These are phyloP conservation scores for Etheostoma cragini DNA, from an alignment of 2,113 vertebrate genomes.

Conservation along the genomic window DNA sequence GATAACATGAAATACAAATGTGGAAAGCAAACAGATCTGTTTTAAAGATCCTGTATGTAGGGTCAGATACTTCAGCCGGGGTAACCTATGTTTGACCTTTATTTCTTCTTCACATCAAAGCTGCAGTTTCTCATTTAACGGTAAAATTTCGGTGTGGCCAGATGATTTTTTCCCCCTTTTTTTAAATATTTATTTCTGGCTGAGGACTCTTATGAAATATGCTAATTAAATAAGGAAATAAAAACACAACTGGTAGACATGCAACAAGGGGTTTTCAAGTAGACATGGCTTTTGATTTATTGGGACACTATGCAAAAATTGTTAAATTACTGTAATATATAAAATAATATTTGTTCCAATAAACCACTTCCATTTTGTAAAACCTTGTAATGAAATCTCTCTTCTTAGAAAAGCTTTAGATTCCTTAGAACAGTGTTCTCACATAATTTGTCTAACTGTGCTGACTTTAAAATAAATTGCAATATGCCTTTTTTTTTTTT, in stretches of 20 bases:
- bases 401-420: background rate
- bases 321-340: background rate
- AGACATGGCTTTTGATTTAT: background rate
- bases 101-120: background rate
- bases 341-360: background rate
- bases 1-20: background rate
- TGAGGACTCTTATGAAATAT: background rate
- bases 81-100: constrained; percentile 24
- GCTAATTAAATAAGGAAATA: background rate
- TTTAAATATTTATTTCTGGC: background rate
- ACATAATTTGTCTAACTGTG: background rate
- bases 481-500: background rate
- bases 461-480: background rate
- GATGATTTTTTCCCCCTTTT: background rate
- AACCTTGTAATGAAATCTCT: background rate
- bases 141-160: background rate
- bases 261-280: background rate
- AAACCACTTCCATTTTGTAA: background rate
- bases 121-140: too few species aligned
- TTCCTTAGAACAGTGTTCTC: background rate
- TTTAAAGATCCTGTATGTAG: background rate
- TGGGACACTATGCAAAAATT: background rate
- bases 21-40: constrained; percentile 39
- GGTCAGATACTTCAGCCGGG: background rate
- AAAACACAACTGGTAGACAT: background rate